Base-by-base conservation (phyloP, 2,797 vertebrate species). In the Manis pentadactyla region DNA sequence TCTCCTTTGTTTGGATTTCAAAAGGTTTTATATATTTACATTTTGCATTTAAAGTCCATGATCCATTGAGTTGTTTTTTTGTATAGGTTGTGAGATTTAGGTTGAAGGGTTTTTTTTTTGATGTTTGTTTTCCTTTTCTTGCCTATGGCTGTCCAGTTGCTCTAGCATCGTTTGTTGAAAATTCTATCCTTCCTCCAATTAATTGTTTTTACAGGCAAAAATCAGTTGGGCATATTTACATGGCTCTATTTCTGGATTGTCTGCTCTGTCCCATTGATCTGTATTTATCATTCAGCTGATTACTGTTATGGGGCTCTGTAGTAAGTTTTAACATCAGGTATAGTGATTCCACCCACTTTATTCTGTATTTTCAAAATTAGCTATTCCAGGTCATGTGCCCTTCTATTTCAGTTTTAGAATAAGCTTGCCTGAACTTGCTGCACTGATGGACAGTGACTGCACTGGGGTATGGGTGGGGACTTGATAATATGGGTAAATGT, bases 121-220 rank as follows among this genome's bases (percentile, higher is more conserved):
- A 4, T 49, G 4, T 74, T 11, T 46, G 42, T 46, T 46, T 46
- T 49, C 27, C 19, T 29, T 51, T 31, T 53, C 19, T 75, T 23
- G 31, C 17, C 34, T 37, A 18, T 59, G 61, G 17, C 25, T 71
- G 27, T 75, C 61, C 37, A 69, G 3, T 81, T 94, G 29, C 39
- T 88, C 6, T 53, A 73, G n/a, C 31, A 85, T 42, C 31, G 51
- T 83, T 95, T 29, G 8, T 71, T 83, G 77, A 78, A 93, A 77
- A 78, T n/a, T 84, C 14, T 95, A 3, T 66, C 71, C 75, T 78
- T 53, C 37, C 18, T 89, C 25, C 29, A 14, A 13, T 79, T 78
- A 96, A 51, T 94, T 94, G 49, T 53, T 82, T 90, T 96, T 87
- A 68, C 10, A 83, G 69, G 31, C 23, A 81, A 92, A 90, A 87